Conservation (phyloP, 1,140 invertebrate genomes). For the Papilio dardanus region DNA sequence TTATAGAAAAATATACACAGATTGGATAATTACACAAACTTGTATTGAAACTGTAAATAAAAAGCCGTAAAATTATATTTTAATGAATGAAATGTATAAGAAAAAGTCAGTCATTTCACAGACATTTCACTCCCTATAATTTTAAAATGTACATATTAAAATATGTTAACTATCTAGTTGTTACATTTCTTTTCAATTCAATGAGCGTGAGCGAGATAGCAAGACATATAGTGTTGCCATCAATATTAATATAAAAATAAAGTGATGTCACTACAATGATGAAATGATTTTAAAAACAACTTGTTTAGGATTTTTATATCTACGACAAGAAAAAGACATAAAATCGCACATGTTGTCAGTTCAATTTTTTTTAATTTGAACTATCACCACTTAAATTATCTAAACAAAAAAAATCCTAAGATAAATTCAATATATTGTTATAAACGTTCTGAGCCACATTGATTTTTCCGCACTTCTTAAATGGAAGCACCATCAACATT, state of each 20-base stretch:
- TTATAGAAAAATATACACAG: not conserved
- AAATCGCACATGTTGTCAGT: not conserved
- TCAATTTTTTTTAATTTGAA: not conserved
- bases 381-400: not conserved
- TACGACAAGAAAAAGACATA: not conserved
- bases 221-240: not conserved
- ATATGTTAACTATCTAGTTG: not conserved
- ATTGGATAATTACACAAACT: not conserved
- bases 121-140: not conserved
- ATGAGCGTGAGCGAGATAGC: not conserved
- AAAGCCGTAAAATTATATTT: not conserved
- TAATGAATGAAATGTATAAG: not conserved
- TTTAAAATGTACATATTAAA: not conserved
- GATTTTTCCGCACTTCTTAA: constrained; percentile 28
- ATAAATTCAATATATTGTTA: constrained; percentile 16
- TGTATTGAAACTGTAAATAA: not conserved
- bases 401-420: not conserved
- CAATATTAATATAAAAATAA: not conserved
- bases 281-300: not conserved
- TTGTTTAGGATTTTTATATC: too few relatives aligned
- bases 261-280: not conserved
- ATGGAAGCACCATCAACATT: constrained; percentile 29
- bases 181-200: constrained; percentile 3
- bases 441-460: constrained; percentile 27
- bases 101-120: not conserved